phyloP scores from a whole-genome alignment of 1,140 invertebrate genomes.

The Aphelenchoides besseyi region DNA sequence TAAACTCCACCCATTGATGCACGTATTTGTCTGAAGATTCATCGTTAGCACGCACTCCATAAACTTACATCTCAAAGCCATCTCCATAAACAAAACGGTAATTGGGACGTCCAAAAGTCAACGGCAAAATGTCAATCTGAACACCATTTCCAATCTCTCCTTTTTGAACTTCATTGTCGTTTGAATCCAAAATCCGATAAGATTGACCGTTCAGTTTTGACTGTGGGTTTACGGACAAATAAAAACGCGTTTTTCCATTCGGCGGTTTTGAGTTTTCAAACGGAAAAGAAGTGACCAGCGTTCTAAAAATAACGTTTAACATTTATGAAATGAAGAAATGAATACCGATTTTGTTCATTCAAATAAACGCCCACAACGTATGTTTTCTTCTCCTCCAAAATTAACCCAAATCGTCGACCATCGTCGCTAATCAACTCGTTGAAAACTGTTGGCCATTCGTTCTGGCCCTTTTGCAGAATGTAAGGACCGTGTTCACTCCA shows the following conservation, averaged over 20 bases:
- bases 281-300: slow-evolving; percentile 32
- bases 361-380: slow-evolving; percentile 39
- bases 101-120: slow-evolving; percentile 41
- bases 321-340: slow-evolving; percentile 1
- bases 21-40: slow-evolving; percentile 51
- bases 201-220: slow-evolving; percentile 31
- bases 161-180: slow-evolving; percentile 26
- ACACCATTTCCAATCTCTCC: slow-evolving; percentile 32
- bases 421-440: slow-evolving; percentile 24
- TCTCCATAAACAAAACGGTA: slow-evolving; percentile 54
- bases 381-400: slow-evolving; percentile 18
- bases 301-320: not conserved
- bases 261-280: slow-evolving; percentile 53
- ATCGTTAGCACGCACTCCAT: not conserved
- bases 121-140: slow-evolving; percentile 49
- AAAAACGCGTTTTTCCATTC: slow-evolving; percentile 54
- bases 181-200: slow-evolving; percentile 37
- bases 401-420: slow-evolving; percentile 22
- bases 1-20: slow-evolving; percentile 52
- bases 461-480: slow-evolving; percentile 24
- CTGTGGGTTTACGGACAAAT: slow-evolving; percentile 43
- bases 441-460: slow-evolving; percentile 38
- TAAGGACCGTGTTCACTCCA: slow-evolving; percentile 15
- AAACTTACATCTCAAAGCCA: not conserved
- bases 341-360: slow-evolving; percentile 16